Evolutionary conservation across 2,113 vertebrate genomes (phyloP).

Genomic region (Chaetura pelagica): DNA sequence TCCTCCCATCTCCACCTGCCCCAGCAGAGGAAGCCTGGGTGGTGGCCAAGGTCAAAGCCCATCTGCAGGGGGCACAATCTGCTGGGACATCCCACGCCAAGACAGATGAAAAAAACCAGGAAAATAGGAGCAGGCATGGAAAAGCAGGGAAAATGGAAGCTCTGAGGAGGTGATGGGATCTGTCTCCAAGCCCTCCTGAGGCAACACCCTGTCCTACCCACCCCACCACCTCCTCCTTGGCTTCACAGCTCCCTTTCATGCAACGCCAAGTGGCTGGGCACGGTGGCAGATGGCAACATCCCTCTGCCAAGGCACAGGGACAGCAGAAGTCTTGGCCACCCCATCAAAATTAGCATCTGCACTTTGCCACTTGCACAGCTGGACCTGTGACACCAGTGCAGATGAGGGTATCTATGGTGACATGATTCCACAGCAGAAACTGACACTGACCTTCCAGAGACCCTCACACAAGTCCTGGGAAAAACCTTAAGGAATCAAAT

Average conservation of each 20-base stretch:
- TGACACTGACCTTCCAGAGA: not conserved
- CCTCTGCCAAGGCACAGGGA: not conserved
- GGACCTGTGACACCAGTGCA: not conserved
- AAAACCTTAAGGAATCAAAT: not conserved
- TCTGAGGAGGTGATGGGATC: accelerated
- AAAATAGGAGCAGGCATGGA: not conserved
- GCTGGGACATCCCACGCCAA: not conserved
- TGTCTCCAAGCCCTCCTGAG: not conserved
- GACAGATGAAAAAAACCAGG: not conserved
- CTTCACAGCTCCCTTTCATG: not conserved
- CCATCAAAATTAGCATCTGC: not conserved
- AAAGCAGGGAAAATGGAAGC: not conserved
- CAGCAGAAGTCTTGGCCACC: not conserved
- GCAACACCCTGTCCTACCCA: not conserved
- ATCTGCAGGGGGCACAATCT: not conserved
- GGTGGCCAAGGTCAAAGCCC: not conserved
- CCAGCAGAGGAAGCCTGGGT: not conserved
- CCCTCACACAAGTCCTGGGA: not conserved
- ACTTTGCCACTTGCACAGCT: not conserved
- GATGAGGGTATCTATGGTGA: not conserved
- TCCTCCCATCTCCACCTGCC: not conserved
- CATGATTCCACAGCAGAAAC: not conserved
- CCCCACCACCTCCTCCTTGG: not conserved
- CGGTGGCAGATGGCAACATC: not conserved
- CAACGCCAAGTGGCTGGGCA: not conserved